Base-by-base conservation (phyloP, 1,140 invertebrate species). In the Halictus rubicundus region DNA sequence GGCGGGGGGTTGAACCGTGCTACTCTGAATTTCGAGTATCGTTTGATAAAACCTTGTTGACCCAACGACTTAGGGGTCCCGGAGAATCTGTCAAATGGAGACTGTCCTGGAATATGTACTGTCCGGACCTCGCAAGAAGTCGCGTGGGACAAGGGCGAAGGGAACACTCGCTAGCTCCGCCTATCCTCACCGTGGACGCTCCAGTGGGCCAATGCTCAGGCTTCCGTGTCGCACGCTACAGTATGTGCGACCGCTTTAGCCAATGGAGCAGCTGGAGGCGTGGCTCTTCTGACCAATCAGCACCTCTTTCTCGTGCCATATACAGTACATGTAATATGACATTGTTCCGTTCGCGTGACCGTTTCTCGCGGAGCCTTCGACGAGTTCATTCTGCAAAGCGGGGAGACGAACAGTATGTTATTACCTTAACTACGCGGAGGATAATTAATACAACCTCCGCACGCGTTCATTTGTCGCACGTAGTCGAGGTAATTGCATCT, bases 31-130 rank as follows among this genome's bases (percentile, higher is more conserved):
- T 25, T 54, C 8, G 25, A n/a, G n/a, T 63, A 49, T 39, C 57
- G 21, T 57, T 49, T 16, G 23, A n/a, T 52, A 25, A 49, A 61
- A 16, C 46, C 25, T 2, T 60, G 42, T 77, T 77, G 57, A 52
- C 75, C 32, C 57, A 23, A 61, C 25, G 75, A 49, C 75, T 77
- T 59, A 68, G 5, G 39, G 65, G 1, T 60, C 12, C 46, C 54
- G 16, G 37, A 37, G 25, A 25, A 12, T 6, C 52, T 32, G 8
- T 19, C 63, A 37, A 66, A 66, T 19, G 9, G 12, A 46, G 39
- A n/a, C 19, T 57, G n/a, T n/a, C 54, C n/a, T 4, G 21, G n/a
- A 57, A 57, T n/a, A 57, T 57, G 8, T 9, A 5, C 21, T 19
- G 52, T 2, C 14, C 14, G 42, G n/a, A n/a, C n/a, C n/a, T n/a